Percentiles rank a stretch among this genome's conserved stretches.
Conservation (phyloP, 2,797 vertebrate genomes). For the Enoplosus armatus region DNA sequence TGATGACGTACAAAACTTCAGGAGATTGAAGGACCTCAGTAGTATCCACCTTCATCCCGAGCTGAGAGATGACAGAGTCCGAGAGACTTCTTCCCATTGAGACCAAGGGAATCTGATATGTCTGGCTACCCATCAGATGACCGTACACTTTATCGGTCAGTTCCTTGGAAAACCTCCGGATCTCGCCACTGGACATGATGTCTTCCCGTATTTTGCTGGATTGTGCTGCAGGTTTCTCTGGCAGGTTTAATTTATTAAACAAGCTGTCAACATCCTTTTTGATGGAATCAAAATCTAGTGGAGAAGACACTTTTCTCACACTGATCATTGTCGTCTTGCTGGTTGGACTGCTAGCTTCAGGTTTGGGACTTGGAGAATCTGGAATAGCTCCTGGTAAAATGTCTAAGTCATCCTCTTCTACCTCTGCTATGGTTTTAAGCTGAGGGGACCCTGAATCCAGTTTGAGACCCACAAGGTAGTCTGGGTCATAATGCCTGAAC, state of each 20-base stretch:
- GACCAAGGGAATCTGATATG: not conserved
- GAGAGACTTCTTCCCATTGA: not conserved
- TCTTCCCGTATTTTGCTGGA: too few species aligned
- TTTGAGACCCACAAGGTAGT: not conserved
- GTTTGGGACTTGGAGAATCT: not conserved
- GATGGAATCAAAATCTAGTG: not conserved
- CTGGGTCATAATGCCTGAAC: rapidly evolving
- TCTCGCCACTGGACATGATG: not conserved
- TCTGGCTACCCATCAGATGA: not conserved
- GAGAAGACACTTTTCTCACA: too few species aligned
- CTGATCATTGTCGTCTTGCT: not conserved
- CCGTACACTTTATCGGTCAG: not conserved
- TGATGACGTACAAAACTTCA: not conserved
- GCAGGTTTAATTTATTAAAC: not conserved
- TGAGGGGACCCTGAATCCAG: not conserved
- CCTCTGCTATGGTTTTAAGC: not conserved
- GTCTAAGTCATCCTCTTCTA: not conserved
- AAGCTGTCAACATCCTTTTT: not conserved
- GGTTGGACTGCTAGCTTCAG: too few species aligned
- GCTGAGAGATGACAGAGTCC: not conserved
- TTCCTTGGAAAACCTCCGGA: not conserved
- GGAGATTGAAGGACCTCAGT: not conserved
- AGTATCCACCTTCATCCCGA: not conserved
- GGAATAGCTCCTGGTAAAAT: not conserved
- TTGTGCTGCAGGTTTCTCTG: not conserved